Conservation (phyloP, 2,113 vertebrate genomes). For the Gorilla gorilla region DNA sequence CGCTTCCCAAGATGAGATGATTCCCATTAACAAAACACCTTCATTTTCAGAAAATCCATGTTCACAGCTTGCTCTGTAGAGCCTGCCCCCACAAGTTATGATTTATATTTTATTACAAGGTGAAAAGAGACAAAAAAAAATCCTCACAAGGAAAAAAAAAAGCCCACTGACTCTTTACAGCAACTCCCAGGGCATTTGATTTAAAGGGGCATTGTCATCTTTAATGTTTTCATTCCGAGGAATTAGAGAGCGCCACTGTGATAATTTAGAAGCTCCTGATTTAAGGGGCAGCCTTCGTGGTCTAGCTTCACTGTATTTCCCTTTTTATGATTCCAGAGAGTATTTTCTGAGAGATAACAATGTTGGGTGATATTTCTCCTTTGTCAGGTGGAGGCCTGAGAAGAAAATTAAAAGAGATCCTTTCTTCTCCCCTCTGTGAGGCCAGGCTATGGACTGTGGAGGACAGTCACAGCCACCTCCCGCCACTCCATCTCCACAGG, state of each 20-base stretch:
- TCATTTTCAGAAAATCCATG: slow-evolving; percentile 59
- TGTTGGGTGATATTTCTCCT: slow-evolving; percentile 75
- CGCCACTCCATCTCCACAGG: background rate
- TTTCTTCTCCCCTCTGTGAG: background rate
- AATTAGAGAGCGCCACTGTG: slow-evolving; percentile 63
- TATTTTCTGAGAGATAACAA: slow-evolving; percentile 71
- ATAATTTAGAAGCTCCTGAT: slow-evolving; percentile 76
- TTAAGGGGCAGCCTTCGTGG: slow-evolving; percentile 68
- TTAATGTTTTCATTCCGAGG: slow-evolving; percentile 71
- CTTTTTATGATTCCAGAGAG: slow-evolving; percentile 61
- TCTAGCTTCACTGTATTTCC: slow-evolving; percentile 37
- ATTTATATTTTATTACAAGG: slow-evolving; percentile 74
- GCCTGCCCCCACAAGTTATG: slow-evolving; percentile 51
- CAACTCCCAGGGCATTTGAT: slow-evolving; percentile 64
- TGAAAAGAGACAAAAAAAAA: slow-evolving; percentile 49
- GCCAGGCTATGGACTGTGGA: background rate
- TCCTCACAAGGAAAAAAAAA: background rate
- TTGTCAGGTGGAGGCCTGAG: slow-evolving; percentile 66
- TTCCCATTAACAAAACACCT: slow-evolving; percentile 73
- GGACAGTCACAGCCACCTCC: background rate
- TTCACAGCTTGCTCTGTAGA: slow-evolving; percentile 60
- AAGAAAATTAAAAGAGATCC: slow-evolving; percentile 70
- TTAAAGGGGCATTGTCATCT: slow-evolving; percentile 75
- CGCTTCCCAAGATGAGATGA: background rate
- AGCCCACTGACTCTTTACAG: slow-evolving; percentile 19